phyloP scores from a whole-genome alignment of 2,888 invertebrate genomes.

The Seira musarum region DNA sequence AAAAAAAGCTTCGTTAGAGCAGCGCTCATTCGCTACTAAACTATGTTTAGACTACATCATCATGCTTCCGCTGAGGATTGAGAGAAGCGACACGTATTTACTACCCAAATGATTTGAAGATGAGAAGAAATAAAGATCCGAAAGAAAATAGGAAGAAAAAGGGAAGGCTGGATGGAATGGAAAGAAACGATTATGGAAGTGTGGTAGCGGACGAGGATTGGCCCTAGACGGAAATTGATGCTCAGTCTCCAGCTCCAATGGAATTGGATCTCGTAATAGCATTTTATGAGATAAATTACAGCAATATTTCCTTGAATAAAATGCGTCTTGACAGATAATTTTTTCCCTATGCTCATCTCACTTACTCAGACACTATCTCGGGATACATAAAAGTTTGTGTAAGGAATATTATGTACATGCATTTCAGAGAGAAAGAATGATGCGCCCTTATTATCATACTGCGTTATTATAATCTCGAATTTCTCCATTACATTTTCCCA shows the following conservation, averaged over 20 bases:
- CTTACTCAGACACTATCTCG: neutral
- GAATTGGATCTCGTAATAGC: constrained; percentile 69
- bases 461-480: constrained; percentile 35
- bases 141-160: constrained; percentile 30
- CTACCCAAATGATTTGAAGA: too few relatives aligned
- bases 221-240: constrained; percentile 67
- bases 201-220: constrained; percentile 64
- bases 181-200: neutral
- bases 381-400: too few relatives aligned
- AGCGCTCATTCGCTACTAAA: too few relatives aligned
- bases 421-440: constrained; percentile 36
- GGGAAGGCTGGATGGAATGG: constrained; percentile 36
- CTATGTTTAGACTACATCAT: too few relatives aligned
- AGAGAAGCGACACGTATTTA: too few relatives aligned
- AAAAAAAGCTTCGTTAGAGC: too few relatives aligned
- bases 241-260: constrained; percentile 67
- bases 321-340: constrained; percentile 67
- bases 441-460: constrained; percentile 41
- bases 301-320: constrained; percentile 66
- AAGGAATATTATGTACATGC: neutral
- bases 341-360: constrained; percentile 42
- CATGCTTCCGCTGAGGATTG: too few relatives aligned
- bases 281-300: constrained; percentile 69
- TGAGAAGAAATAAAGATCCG: constrained; percentile 31
- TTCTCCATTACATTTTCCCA: constrained; percentile 41